Evolutionary conservation across 2,113 vertebrate species (phyloP), one percentile per base, ranked within the genome.

Genomic region (Heterochromis multidens): DNA sequence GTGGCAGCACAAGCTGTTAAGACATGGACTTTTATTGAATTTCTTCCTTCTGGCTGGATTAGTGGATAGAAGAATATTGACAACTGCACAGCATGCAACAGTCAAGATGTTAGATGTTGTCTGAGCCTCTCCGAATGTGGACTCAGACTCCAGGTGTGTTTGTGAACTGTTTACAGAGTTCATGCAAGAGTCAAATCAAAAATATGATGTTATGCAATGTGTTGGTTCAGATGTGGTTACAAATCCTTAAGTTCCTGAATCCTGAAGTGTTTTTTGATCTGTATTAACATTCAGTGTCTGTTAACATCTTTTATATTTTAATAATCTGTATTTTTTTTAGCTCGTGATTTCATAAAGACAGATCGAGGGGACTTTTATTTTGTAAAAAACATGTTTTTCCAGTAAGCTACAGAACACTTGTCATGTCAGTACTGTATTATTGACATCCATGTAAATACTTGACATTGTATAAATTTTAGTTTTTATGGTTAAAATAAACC

Each of bases 401-500:
- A 54, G n/a, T 7, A 23, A 57, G 27, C 27, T n/a, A 1, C 63
- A 56, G 40, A 77, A 40, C 43, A 33, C 17, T 5, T 12, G n/a
- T 76, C 40, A 23, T 57, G 29, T 85, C n/a, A 49, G 46, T 78
- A 82, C 23, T 82, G 58, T 82, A 62, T 60, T 82, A 70, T 8
- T 85, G 65, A 23, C 35, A 77, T 25, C 14, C 23, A 4, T 90
- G 83, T 92, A 87, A 87, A 93, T 92, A 89, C 27, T 67, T 88
- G 2, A 23, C 35, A 80, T 60, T 78, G 27, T 84, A 40, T 81
- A 33, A 77, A 70, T 54, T 43, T 27, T 5, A 40, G 43, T 91
- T 88, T 77, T 70, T 77, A 67, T 76, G 52, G 70, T 37, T 87
- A 74, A 85, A 90, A 92, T 89, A 92, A 90, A 92, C 10, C 62